Evolutionary conservation across 2,888 invertebrate genomes (phyloP).

Genomic region (Mesoligia furuncula): DNA sequence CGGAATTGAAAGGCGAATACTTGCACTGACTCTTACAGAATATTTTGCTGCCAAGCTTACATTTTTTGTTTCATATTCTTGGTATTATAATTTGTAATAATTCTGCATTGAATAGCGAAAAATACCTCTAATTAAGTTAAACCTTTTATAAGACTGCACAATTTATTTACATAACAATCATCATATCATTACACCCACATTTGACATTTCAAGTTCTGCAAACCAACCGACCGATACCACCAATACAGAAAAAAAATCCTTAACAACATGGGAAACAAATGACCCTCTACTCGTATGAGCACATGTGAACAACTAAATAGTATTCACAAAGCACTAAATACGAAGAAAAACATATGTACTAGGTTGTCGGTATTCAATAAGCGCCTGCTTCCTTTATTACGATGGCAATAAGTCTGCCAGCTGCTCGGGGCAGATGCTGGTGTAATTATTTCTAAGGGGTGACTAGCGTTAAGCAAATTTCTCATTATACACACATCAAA

Average conservation of each 20-base stretch:
- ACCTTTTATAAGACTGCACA: neutral
- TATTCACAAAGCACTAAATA: slow-evolving; percentile 31
- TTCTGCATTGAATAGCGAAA: neutral
- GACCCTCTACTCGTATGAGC: neutral
- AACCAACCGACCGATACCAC: neutral
- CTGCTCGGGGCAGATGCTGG: slow-evolving; percentile 79
- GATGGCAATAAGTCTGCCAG: slow-evolving; percentile 77
- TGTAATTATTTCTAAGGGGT: slow-evolving; percentile 75
- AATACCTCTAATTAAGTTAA: neutral
- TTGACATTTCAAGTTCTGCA: slow-evolving; percentile 32
- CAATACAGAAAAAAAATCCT: slow-evolving; percentile 19
- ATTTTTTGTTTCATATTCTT: slow-evolving; percentile 7
- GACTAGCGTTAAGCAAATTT: slow-evolving; percentile 67
- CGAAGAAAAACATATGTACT: slow-evolving; percentile 62
- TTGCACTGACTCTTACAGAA: slow-evolving; percentile 18
- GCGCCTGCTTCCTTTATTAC: slow-evolving; percentile 79
- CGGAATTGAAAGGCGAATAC: slow-evolving; percentile 28
- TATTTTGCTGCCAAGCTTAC: neutral
- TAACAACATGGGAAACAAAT: slow-evolving; percentile 5
- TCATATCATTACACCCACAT: neutral
- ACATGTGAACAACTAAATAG: slow-evolving; percentile 47
- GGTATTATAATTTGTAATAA: neutral
- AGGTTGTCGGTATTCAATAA: slow-evolving; percentile 73
- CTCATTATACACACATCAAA: too few species aligned
- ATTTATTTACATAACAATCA: slow-evolving; percentile 7